Evolutionary conservation across 2,888 invertebrate species (phyloP).

Genomic region (Dysmachus trigonus): DNA sequence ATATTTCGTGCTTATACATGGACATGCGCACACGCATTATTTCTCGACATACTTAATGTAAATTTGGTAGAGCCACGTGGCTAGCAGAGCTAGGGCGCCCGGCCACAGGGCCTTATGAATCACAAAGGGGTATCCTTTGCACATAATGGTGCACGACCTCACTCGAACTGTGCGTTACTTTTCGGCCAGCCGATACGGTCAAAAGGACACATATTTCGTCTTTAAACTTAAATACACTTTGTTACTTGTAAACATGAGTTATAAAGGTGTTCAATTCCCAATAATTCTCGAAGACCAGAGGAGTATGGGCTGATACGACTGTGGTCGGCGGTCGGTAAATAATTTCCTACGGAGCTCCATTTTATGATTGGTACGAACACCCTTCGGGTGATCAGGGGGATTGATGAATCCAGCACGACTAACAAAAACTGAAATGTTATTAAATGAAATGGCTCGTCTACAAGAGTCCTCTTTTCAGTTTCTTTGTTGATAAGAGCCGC

Average conservation of each 20-base stretch:
- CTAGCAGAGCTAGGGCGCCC: not conserved
- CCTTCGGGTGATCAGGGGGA: not conserved
- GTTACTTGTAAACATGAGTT: constrained; percentile 13
- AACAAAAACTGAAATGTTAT: constrained; percentile 25
- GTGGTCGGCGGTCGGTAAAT: not conserved
- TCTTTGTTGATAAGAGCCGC: not conserved
- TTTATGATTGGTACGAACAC: not conserved
- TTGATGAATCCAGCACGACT: constrained; percentile 7
- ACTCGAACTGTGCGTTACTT: not conserved
- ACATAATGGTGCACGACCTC: not conserved
- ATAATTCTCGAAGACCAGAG: not conserved
- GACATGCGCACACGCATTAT: constrained; percentile 22
- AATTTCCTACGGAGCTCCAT: not conserved
- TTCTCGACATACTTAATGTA: constrained; percentile 4
- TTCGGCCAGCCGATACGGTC: not conserved
- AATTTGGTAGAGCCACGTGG: not conserved
- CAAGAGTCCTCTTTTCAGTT: not conserved
- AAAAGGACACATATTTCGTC: constrained; percentile 9
- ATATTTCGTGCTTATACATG: constrained; percentile 14
- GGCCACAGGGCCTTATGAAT: not conserved
- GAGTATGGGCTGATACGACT: not conserved
- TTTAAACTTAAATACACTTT: constrained; percentile 2
- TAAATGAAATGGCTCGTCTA: constrained; percentile 25
- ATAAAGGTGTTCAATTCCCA: not conserved
- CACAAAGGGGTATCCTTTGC: not conserved